phyloP scores from a whole-genome alignment of 2,888 invertebrate genomes.

The Thyatira batis region DNA sequence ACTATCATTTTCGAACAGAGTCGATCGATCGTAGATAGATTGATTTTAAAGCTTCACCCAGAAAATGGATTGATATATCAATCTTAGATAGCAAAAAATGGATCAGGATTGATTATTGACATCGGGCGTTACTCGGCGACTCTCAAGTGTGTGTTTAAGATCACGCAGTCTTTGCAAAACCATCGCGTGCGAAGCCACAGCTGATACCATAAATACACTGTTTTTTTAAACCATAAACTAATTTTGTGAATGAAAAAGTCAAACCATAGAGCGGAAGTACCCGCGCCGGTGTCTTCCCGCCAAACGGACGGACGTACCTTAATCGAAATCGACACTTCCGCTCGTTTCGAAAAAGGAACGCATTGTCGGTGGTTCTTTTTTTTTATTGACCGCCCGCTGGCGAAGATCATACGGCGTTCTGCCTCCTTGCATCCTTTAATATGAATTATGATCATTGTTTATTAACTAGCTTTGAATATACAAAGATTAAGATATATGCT shows the following conservation, averaged over 20 bases:
- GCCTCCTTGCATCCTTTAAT: constrained; percentile 24
- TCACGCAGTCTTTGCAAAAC: not conserved
- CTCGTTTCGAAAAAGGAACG: constrained; percentile 55
- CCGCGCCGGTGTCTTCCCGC: constrained; percentile 54
- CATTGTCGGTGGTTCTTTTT: constrained; percentile 47
- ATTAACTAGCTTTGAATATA: not conserved
- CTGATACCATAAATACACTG: constrained; percentile 8
- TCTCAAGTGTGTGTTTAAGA: too few relatives aligned
- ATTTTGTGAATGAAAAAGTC: constrained; percentile 19
- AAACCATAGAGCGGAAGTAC: constrained; percentile 42
- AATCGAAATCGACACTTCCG: constrained; percentile 65
- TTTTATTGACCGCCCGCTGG: constrained; percentile 33
- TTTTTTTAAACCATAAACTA: constrained; percentile 2
- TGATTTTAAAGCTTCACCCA: too few relatives aligned
- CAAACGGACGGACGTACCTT: constrained; percentile 55
- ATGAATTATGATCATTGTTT: not conserved
- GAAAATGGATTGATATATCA: too few relatives aligned
- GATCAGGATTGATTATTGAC: too few relatives aligned
- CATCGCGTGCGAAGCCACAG: not conserved
- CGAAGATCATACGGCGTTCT: constrained; percentile 30
- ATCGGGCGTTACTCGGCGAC: too few relatives aligned
- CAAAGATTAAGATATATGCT: not conserved
- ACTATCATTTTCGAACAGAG: too few relatives aligned
- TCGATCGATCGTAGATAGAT: too few relatives aligned
- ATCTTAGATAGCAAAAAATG: too few relatives aligned